These are phyloP conservation scores for Thymelicus lineola DNA, from an alignment of 2,888 invertebrate genomes.

Conservation along the genomic window DNA sequence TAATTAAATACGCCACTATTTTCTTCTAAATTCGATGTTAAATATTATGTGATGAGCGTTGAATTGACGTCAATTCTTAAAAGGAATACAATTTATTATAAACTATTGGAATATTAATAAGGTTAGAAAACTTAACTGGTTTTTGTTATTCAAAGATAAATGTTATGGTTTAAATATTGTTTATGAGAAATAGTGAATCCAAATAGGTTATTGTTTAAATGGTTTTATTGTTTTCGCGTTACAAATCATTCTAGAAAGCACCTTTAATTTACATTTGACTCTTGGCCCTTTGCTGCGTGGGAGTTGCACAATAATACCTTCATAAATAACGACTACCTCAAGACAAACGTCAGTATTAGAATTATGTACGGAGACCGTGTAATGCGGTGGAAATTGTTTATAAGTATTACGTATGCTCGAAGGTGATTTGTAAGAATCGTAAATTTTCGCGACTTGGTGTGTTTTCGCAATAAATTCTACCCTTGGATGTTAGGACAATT, in stretches of 20 bases:
- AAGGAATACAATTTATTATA: background rate
- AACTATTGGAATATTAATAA: background rate
- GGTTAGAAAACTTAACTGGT: too few species aligned
- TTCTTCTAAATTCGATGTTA: slow-evolving; percentile 9
- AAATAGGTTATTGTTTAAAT: slow-evolving; percentile 25
- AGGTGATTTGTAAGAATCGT: slow-evolving; percentile 20
- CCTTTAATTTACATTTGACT: slow-evolving; percentile 38
- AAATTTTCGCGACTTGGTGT: slow-evolving; percentile 21
- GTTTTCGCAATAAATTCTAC: slow-evolving; percentile 17
- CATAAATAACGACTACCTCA: slow-evolving; percentile 37
- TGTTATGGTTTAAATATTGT: too few species aligned
- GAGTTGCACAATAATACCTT: slow-evolving; percentile 39
- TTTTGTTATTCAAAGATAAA: too few species aligned
- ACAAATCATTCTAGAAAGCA: slow-evolving; percentile 37
- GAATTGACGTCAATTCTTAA: slow-evolving; percentile 15
- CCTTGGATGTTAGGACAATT: slow-evolving; percentile 50
- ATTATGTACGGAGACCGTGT: slow-evolving; percentile 35
- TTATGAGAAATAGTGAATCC: slow-evolving; percentile 8
- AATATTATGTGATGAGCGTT: slow-evolving; percentile 22
- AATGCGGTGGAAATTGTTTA: slow-evolving; percentile 30
- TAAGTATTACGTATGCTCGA: slow-evolving; percentile 6
- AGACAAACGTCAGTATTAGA: slow-evolving; percentile 36
- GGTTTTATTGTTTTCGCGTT: slow-evolving; percentile 23
- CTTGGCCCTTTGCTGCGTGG: slow-evolving; percentile 37
- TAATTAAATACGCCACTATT: slow-evolving; percentile 32